phyloP scores from a whole-genome alignment of 37 sponge, comb jelly and placozoan genomes.

The Ianthella basta region DNA sequence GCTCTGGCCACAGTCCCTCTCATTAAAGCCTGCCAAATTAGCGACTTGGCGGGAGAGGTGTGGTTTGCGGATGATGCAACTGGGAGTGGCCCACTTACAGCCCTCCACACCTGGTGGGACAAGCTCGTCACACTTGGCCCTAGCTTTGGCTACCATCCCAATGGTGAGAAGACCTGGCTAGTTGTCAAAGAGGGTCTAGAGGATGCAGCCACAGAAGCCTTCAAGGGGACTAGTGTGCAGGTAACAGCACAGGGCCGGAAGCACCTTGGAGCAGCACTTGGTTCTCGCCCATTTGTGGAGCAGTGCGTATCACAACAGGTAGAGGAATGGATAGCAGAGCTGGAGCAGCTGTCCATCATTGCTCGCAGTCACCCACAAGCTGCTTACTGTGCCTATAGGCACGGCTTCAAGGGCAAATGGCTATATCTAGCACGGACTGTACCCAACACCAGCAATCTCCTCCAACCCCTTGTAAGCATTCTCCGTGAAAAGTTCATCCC shows the following conservation, averaged over 20 bases:
- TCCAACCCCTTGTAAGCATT: too few relatives aligned
- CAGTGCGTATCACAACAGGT: too few relatives aligned
- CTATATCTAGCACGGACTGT: too few relatives aligned
- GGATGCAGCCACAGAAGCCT: background rate
- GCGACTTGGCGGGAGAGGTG: too few relatives aligned
- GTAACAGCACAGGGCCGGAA: background rate
- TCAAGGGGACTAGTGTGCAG: background rate
- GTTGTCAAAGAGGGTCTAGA: background rate
- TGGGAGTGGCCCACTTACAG: background rate
- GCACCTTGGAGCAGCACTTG: background rate
- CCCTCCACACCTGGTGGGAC: background rate
- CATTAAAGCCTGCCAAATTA: too few relatives aligned
- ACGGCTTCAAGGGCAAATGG: too few relatives aligned
- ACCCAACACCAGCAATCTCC: too few relatives aligned
- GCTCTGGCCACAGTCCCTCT: slow-evolving; percentile 8
- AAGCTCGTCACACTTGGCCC: background rate
- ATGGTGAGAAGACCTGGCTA: background rate
- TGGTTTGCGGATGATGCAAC: slow-evolving; percentile 27
- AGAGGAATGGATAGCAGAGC: too few relatives aligned
- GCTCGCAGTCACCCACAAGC: too few relatives aligned
- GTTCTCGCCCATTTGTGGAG: background rate
- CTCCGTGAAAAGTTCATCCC: too few relatives aligned
- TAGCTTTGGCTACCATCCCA: background rate
- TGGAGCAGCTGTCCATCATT: too few relatives aligned
- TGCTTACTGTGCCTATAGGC: too few relatives aligned